Evolutionary conservation across 1,140 invertebrate genomes (phyloP), one percentile per base, ranked within the genome.

Genomic region (Scaptomyza hsui): DNA sequence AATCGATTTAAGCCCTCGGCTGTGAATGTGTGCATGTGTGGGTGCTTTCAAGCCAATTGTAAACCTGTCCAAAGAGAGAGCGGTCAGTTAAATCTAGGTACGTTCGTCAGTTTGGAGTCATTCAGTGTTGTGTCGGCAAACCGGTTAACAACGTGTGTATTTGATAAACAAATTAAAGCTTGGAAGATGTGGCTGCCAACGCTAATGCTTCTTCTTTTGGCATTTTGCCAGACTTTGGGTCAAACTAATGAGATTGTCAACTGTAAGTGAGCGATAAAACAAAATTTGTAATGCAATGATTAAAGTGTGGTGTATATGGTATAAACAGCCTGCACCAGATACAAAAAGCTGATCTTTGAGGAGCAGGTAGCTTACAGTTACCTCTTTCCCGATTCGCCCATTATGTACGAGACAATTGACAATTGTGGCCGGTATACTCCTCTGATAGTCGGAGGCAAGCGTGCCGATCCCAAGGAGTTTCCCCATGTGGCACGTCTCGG

Each of bases 401-500:
- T 80, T 13, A 19, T 60, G 6, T 60, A 47, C 6, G 55, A 51
- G 44, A 61, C 60, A 0, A 44, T 89, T 4, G 88, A 90, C 39
- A 74, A 72, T 44, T 90, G 89, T 18, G 70, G 64, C 1, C 67
- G 69, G 2, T 79, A 82, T 21, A 67, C 67, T 13, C 78, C 83
- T 0, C 26, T 90, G 3, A 89, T 90, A 62, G 89, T 90, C 2
- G 83, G 81, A 1, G 89, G 89, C 7, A 69, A 56, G 15, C 78
- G 85, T 5, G 88, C 92, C 0, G 74, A 82, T 18, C 70, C 81
- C 9, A 75, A 79, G n/a, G 92, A 92, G 70, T 92, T 92, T 69
- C 89, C 92, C 0, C 91, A 91, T 55, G 90, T 92, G 73, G 92
- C 89, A 0, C 78, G 91, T 0, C 60, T 92, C 21, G 92, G 91